Evolutionary conservation across 1,140 invertebrate species (phyloP).

Genomic region (Drosophila pachea): DNA sequence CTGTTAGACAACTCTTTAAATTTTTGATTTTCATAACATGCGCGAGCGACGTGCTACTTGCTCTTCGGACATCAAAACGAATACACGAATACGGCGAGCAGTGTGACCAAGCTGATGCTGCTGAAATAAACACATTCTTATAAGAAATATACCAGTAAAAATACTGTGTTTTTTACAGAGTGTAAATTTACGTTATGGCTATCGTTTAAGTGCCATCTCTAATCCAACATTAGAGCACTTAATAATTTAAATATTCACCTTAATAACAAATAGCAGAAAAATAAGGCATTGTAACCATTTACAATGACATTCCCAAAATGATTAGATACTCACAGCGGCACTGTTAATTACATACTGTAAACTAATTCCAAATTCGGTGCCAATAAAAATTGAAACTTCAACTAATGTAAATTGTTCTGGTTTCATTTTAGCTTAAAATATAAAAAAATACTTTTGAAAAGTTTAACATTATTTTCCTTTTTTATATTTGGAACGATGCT

Average conservation of each 20-base stretch:
- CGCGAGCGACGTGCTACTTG: conserved; percentile 37
- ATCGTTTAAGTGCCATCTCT: background rate
- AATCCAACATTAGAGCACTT: background rate
- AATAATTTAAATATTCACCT: background rate
- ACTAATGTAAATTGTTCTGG: too few species aligned
- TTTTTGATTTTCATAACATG: conserved; percentile 37
- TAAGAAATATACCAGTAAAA: conserved; percentile 2
- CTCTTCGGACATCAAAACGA: conserved; percentile 39
- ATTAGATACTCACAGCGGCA: background rate
- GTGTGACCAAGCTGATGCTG: conserved; percentile 17
- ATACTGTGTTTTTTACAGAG: background rate
- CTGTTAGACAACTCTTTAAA: conserved; percentile 30
- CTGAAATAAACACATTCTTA: background rate
- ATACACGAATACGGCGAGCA: conserved; percentile 28
- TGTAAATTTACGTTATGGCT: background rate
- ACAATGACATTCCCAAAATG: background rate
- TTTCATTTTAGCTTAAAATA: background rate
- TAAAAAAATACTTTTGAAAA: conserved; percentile 20
- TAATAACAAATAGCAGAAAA: background rate
- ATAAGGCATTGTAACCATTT: background rate
- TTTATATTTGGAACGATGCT: conserved; percentile 44
- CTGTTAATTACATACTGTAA: background rate
- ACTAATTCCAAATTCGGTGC: background rate
- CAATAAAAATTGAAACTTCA: too few species aligned
- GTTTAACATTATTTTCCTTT: conserved; percentile 23